Evolutionary conservation across 2,888 invertebrate species (phyloP), one percentile per base, ranked within the genome.

Genomic region (Pseudococcus jackbeardsleyi): DNA sequence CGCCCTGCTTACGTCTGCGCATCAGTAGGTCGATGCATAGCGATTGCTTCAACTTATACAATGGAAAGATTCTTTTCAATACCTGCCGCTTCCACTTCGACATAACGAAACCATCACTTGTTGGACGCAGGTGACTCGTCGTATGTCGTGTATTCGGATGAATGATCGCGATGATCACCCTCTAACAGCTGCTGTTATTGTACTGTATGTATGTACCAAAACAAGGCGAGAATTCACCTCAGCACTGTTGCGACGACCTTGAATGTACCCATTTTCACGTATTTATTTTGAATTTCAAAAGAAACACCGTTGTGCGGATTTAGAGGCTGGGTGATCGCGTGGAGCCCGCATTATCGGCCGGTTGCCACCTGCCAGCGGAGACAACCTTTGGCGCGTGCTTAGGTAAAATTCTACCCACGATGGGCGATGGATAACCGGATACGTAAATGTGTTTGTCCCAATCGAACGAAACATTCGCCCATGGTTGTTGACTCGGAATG

Each of bases 351-450:
- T 72, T 39, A 7, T 72, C 33, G 33, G 7, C 72, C 72, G 72
- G 72, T 72, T 26, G 33, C 33, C 72, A 72, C 72, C 72, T 72
- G 72, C 72, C 33, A 72, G 17, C 33, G 72, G 6, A 6, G 33
- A 17, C 33, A 33, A 72, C 72, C 72, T 72, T 72, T 72, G 72
- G 72, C 72, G 72, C 33, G 72, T 72, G 72, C 11, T 17, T 33
- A 72, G 72, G 64, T 64, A 64, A 64, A 19, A 64, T 11, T 64
- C 17, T 59, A n/a, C 4, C 11, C 15, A 15, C 48, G 15, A 7
- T n/a, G n/a, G 59, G n/a, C 0, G 59, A n/a, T 68, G 26, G 68
- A 42, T 42, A 42, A 42, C 42, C 42, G 42, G 42, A 42, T 42
- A 42, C 42, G 42, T 3, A 5, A 42, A 6, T n/a, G 42, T 8